Conservation (phyloP, 2,797 vertebrate genomes). For the Spinus olivaceus region DNA sequence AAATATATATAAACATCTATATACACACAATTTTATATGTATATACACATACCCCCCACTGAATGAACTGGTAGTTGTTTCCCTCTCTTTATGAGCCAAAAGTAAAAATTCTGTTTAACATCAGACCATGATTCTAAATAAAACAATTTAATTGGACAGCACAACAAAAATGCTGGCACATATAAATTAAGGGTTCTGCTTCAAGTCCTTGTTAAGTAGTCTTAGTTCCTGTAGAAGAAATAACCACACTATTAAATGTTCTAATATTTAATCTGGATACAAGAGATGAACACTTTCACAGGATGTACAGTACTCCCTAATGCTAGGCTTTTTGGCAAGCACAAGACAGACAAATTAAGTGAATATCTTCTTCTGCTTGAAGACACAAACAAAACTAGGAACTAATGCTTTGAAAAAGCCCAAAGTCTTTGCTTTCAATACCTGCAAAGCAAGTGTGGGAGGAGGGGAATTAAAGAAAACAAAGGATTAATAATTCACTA, state of each 20-base stretch:
- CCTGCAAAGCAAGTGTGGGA: neutral
- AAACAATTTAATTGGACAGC: neutral
- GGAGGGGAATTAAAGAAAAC: neutral
- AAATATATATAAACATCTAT: neutral
- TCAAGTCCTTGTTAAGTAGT: neutral
- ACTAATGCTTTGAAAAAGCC: neutral
- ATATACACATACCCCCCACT: accelerated
- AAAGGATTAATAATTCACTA: neutral
- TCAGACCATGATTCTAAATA: neutral
- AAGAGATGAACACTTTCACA: neutral
- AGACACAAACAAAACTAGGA: neutral
- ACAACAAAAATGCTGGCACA: neutral
- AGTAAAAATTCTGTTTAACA: neutral
- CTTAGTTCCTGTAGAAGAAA: neutral
- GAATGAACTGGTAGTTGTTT: neutral
- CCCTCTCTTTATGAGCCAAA: neutral
- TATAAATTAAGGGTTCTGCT: neutral
- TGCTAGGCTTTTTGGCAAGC: neutral
- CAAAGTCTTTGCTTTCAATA: neutral
- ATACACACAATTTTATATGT: neutral
- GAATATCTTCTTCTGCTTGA: neutral
- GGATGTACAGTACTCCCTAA: neutral
- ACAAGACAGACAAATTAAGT: neutral
- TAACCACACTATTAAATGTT: neutral
- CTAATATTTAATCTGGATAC: neutral